phyloP scores from a whole-genome alignment of 2,113 vertebrate species.

The Bettongia penicillata region DNA sequence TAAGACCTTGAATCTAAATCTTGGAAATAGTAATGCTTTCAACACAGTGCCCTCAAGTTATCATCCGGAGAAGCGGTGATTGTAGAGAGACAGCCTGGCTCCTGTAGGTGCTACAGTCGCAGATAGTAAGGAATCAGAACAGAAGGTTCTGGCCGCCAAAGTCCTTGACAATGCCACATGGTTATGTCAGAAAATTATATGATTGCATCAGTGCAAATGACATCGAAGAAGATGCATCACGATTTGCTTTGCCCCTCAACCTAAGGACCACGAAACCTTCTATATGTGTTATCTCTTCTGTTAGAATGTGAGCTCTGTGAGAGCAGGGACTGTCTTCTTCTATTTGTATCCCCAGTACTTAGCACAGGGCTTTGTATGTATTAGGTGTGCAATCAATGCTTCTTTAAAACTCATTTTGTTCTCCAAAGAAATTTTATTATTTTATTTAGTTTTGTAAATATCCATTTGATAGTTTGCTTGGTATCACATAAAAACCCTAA shows the following conservation, averaged over 20 bases:
- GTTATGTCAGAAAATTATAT: neutral
- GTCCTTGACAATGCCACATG: neutral
- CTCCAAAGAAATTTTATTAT: neutral
- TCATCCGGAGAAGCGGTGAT: neutral
- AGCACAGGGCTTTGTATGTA: neutral
- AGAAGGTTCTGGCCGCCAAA: neutral
- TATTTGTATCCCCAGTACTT: neutral
- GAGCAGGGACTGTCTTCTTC: neutral
- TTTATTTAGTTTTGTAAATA: neutral
- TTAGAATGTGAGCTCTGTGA: neutral
- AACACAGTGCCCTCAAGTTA: neutral
- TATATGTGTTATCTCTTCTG: neutral
- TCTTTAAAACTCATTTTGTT: neutral
- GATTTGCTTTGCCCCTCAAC: neutral
- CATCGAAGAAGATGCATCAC: neutral
- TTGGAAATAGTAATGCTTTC: neutral
- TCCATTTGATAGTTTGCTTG: neutral
- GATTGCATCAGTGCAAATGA: neutral
- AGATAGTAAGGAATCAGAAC: neutral
- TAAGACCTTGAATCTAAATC: neutral
- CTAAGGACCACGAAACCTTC: neutral
- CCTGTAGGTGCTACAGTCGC: neutral
- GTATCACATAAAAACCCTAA: neutral
- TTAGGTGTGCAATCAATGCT: neutral
- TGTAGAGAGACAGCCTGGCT: neutral